A percentile compares a stretch with the other conserved stretches of the same genome.
Evolutionary conservation across 2,888 invertebrate species (phyloP).

Genomic region (Apoda limacodes): DNA sequence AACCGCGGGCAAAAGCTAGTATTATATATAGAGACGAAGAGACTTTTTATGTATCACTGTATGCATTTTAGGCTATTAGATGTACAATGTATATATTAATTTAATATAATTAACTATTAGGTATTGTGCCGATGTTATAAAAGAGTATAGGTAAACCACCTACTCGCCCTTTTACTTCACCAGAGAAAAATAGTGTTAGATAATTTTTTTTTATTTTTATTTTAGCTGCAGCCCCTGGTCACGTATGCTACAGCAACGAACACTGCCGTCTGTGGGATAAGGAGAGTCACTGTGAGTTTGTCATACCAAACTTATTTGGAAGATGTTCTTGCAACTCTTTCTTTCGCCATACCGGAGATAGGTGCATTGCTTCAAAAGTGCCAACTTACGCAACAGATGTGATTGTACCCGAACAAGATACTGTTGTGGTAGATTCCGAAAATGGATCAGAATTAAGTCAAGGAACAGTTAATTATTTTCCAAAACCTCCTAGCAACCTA

Average conservation of each 20-base stretch:
- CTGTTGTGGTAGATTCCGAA: slow-evolving; percentile 26
- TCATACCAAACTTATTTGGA: slow-evolving; percentile 90
- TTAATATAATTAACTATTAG: no score
- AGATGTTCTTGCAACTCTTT: slow-evolving; percentile 84
- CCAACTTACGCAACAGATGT: slow-evolving; percentile 45
- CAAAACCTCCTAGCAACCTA: slow-evolving; percentile 23
- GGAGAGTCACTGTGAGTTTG: slow-evolving; percentile 88
- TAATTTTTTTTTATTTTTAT: slow-evolving; percentile 19
- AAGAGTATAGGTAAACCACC: no score
- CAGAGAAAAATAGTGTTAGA: no score
- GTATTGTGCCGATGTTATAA: no score
- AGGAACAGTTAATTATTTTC: no score
- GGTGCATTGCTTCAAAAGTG: slow-evolving; percentile 63
- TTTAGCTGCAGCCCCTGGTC: slow-evolving; percentile 86
- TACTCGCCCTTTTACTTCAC: no score
- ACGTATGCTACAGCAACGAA: slow-evolving; percentile 90
- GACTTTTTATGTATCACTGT: no score
- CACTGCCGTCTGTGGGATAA: slow-evolving; percentile 88
- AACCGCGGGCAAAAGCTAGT: background rate
- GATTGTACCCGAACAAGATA: slow-evolving; percentile 48
- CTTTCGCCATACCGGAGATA: slow-evolving; percentile 73
- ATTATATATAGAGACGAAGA: no score
- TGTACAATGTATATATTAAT: no score
- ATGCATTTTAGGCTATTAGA: no score
- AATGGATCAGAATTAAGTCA: slow-evolving; percentile 25